Conservation (phyloP, 2,797 vertebrate genomes). For the Clarias pachynema region DNA sequence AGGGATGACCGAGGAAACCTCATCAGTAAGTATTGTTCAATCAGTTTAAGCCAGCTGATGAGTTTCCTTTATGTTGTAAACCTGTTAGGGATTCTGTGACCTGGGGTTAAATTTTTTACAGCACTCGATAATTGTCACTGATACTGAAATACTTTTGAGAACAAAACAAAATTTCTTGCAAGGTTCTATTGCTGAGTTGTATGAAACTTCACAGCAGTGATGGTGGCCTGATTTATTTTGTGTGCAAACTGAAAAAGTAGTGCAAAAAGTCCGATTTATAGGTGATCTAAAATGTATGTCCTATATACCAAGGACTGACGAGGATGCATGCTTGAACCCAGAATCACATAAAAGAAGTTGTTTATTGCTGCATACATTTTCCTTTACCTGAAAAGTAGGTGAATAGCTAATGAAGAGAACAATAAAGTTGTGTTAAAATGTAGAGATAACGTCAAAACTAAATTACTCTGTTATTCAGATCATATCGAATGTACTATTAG, state of each 20-base stretch:
- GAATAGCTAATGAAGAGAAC: neutral
- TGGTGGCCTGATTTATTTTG: neutral
- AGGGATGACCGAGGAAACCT: conserved; percentile 87
- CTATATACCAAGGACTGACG: conserved; percentile 78
- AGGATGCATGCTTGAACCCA: conserved; percentile 80
- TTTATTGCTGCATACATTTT: no score
- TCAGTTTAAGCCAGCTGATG: neutral
- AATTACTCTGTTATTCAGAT: neutral
- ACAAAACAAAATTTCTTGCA: neutral
- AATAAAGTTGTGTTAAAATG: no score
- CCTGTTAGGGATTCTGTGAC: neutral
- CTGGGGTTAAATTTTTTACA: neutral
- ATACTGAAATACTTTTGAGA: neutral
- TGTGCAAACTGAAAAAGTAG: neutral
- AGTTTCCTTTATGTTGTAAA: neutral
- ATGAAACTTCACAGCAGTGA: neutral
- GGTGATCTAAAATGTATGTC: conserved; percentile 88
- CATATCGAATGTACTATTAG: neutral
- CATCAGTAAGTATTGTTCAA: conserved; percentile 76
- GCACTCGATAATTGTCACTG: neutral
- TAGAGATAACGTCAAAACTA: neutral
- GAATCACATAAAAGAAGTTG: conserved; percentile 71
- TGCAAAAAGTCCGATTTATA: conserved; percentile 58
- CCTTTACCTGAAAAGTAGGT: neutral
- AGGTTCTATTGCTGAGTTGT: neutral